Evolutionary conservation across 2,797 vertebrate species (phyloP).

Genomic region (Sebastes nivosus): DNA sequence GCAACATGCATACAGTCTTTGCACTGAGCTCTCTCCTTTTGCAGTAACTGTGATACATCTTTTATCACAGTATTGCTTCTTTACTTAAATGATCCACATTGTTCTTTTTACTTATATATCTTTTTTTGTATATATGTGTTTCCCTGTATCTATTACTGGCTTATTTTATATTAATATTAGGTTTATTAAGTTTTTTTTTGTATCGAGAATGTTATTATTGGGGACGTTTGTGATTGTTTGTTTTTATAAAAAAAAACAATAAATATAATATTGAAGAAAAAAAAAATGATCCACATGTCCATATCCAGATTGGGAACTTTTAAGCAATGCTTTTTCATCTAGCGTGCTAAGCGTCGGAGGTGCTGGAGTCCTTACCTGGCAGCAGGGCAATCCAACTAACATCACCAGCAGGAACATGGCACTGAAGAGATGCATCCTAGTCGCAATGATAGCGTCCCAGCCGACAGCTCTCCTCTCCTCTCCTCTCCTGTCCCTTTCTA

Average conservation of each 20-base stretch:
- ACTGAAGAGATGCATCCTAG: constrained; percentile 86
- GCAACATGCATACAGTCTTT: constrained; percentile 15
- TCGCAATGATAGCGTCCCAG: constrained; percentile 79
- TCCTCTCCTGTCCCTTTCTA: constrained; percentile 43
- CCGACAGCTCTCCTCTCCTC: constrained; percentile 42
- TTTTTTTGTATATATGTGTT: too few relatives aligned
- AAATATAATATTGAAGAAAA: not conserved
- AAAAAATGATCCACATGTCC: not conserved
- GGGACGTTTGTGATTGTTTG: too few relatives aligned
- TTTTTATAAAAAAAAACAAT: too few relatives aligned
- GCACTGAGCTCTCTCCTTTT: not conserved
- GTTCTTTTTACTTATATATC: too few relatives aligned
- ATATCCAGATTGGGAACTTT: constrained; percentile 55
- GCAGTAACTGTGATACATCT: not conserved
- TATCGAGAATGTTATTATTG: too few relatives aligned
- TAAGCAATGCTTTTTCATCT: constrained; percentile 35
- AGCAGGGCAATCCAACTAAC: constrained; percentile 78
- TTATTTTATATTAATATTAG: too few relatives aligned
- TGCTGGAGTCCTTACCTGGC: constrained; percentile 77
- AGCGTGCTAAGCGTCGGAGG: constrained; percentile 16
- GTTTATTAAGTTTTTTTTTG: too few relatives aligned
- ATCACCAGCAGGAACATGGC: constrained; percentile 87
- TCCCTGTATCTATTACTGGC: too few relatives aligned
- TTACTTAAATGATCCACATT: not conserved
- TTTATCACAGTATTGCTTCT: not conserved